A percentile compares a stretch with the other conserved stretches of the same genome.
Conservation (phyloP, 2,888 invertebrate genomes). For the Fabriciana adippe region DNA sequence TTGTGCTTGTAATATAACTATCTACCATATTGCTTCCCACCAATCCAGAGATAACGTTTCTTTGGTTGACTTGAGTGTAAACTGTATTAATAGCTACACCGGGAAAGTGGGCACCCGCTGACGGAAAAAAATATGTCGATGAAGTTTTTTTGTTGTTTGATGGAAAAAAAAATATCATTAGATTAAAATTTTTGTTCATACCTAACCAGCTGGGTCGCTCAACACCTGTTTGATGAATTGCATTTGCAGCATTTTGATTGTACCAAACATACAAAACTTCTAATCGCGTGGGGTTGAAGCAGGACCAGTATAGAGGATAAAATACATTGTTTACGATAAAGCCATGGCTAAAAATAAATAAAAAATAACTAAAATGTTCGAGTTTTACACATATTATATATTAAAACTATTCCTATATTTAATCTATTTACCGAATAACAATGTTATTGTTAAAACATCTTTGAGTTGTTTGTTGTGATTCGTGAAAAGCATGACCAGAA, state of each 20-base stretch:
- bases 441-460: conserved; percentile 69
- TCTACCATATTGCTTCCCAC: conserved; percentile 62
- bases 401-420: neutral
- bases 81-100: conserved; percentile 64
- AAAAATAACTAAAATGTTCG: too few species aligned
- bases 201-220: conserved; percentile 74
- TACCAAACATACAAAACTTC: conserved; percentile 80
- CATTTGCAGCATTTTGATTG: conserved; percentile 71
- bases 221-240: conserved; percentile 72
- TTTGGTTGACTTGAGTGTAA: conserved; percentile 68
- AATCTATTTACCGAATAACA: conserved; percentile 61
- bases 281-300: conserved; percentile 76
- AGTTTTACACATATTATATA: too few species aligned
- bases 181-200: conserved; percentile 40
- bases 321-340: conserved; percentile 72
- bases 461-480: conserved; percentile 62
- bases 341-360: conserved; percentile 66
- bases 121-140: conserved; percentile 26
- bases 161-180: neutral
- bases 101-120: conserved; percentile 77
- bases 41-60: conserved; percentile 52
- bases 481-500: conserved; percentile 59
- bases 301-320: conserved; percentile 74
- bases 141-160: neutral
- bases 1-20: conserved; percentile 69